These are phyloP conservation scores for Camponotus fellah DNA, from an alignment of 2,888 invertebrate species.

Conservation along the genomic window DNA sequence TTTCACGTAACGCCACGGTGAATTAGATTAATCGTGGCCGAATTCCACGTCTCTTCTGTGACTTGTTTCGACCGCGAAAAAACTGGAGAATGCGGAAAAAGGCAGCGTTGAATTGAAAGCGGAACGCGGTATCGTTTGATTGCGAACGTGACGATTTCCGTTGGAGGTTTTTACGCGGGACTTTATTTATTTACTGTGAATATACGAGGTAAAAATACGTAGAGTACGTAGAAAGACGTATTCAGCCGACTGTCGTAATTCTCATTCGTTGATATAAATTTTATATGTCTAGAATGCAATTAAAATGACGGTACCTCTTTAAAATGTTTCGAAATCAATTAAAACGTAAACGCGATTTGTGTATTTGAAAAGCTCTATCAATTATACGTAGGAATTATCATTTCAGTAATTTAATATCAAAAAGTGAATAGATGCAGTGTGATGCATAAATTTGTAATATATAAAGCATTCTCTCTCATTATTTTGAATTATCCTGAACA, in stretches of 20 bases:
- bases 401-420: neutral
- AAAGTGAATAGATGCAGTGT: constrained; percentile 4
- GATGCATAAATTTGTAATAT: neutral
- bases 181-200: constrained; percentile 15
- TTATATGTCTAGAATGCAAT: neutral
- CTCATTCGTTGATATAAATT: constrained; percentile 3
- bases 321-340: constrained; percentile 7
- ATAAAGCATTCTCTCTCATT: neutral
- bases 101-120: neutral
- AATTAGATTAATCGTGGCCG: constrained; percentile 40
- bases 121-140: neutral
- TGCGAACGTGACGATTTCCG: constrained; percentile 13
- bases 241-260: constrained; percentile 11
- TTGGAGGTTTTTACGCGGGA: constrained; percentile 5
- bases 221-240: neutral
- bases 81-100: constrained; percentile 7
- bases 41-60: neutral
- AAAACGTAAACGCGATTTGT: constrained; percentile 14
- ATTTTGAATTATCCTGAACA: neutral
- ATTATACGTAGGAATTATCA: neutral
- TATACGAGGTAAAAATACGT: neutral
- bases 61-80: neutral
- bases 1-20: constrained; percentile 10
- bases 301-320: neutral
- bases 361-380: constrained; percentile 12